Evolutionary conservation across 1,140 invertebrate genomes (phyloP).

Genomic region (Globodera rostochiensis): DNA sequence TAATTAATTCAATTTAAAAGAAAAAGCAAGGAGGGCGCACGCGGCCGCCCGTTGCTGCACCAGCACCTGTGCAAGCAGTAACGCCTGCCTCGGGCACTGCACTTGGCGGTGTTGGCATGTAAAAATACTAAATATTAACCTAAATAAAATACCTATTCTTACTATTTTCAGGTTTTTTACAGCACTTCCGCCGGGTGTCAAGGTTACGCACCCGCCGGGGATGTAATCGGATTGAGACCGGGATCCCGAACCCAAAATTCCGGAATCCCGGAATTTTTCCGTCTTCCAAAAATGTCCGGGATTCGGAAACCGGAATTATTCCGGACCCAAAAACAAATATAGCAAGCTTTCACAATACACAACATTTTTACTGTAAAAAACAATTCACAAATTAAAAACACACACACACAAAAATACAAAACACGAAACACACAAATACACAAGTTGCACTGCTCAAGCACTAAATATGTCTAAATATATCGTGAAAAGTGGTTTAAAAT

Average conservation of each 20-base stretch:
- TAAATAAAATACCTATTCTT: background rate
- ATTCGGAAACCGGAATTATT: too few species aligned
- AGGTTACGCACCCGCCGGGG: background rate
- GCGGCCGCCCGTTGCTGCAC: background rate
- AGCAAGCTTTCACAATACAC: too few species aligned
- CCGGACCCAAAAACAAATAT: too few species aligned
- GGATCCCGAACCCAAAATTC: background rate
- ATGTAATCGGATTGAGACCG: too few species aligned
- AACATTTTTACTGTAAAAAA: background rate
- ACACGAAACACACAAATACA: background rate
- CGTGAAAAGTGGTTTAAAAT: background rate
- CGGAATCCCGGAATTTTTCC: too few species aligned
- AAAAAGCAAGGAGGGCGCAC: background rate
- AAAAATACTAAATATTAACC: background rate
- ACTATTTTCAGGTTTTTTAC: background rate
- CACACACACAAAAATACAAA: background rate
- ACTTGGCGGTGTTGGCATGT: background rate
- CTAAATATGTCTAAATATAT: background rate
- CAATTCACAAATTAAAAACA: background rate
- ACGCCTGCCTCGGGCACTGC: background rate
- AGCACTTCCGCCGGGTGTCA: background rate
- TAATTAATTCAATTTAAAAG: background rate
- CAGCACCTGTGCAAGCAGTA: background rate
- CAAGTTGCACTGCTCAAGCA: too few species aligned
- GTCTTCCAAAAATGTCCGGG: too few species aligned